Conservation (phyloP, 2,113 vertebrate species). For the Erythrocebus patas region DNA sequence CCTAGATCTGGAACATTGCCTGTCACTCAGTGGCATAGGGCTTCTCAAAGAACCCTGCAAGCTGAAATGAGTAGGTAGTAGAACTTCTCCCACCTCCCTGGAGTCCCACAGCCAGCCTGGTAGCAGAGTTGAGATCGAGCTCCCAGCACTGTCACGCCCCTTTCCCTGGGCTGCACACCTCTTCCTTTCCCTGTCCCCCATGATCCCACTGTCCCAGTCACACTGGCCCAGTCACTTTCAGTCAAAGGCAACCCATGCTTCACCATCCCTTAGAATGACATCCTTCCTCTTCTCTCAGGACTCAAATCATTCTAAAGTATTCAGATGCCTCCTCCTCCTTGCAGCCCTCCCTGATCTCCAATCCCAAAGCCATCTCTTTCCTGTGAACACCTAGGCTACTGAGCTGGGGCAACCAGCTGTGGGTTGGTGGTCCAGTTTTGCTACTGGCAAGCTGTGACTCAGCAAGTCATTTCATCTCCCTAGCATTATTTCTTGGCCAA, state of each 20-base stretch:
- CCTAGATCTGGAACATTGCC: not conserved
- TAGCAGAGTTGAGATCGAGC: not conserved
- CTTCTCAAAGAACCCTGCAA: not conserved
- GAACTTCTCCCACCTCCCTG: not conserved
- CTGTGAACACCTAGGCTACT: not conserved
- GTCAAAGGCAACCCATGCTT: not conserved
- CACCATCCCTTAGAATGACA: not conserved
- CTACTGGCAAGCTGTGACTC: not conserved
- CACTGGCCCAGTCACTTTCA: not conserved
- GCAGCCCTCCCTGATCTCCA: not conserved
- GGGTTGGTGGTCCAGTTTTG: not conserved
- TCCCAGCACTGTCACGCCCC: not conserved
- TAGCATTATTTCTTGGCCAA: not conserved
- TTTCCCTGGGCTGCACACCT: fast-evolving
- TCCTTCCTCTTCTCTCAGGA: not conserved
- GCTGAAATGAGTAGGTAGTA: not conserved
- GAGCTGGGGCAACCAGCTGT: not conserved
- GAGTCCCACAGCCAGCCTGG: not conserved
- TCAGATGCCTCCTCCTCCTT: not conserved
- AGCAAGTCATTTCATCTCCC: not conserved
- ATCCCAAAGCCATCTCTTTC: not conserved
- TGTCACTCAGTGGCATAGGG: not conserved
- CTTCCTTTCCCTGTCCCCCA: not conserved
- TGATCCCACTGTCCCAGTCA: not conserved
- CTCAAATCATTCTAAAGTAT: not conserved